phyloP scores from a whole-genome alignment of 1,140 invertebrate genomes.

The Condylostylus longicornis region DNA sequence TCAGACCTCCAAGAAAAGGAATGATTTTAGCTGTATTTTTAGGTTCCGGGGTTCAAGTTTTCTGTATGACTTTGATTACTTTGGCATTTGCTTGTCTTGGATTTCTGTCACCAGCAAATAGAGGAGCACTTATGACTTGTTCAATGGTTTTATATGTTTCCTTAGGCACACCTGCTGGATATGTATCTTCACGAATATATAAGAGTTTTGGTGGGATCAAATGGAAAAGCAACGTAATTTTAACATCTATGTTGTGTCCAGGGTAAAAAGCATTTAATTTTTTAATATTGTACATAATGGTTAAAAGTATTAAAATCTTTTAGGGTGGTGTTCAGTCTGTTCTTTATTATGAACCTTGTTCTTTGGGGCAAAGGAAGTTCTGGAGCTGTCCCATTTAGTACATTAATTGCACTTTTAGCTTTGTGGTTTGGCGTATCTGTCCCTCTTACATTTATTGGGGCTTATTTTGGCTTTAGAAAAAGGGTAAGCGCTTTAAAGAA shows the following conservation, averaged over 20 bases:
- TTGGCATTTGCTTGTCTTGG: slow-evolving; percentile 93
- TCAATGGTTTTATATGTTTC: slow-evolving; percentile 89
- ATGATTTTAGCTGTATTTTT: slow-evolving; percentile 91
- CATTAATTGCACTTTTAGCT: slow-evolving; percentile 88
- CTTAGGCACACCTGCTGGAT: slow-evolving; percentile 88
- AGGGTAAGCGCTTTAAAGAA: slow-evolving; percentile 63
- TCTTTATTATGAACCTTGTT: slow-evolving; percentile 93
- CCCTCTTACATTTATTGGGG: slow-evolving; percentile 92
- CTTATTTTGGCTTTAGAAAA: slow-evolving; percentile 96
- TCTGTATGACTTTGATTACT: slow-evolving; percentile 59
- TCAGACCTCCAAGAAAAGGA: slow-evolving; percentile 87
- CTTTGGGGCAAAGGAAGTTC: slow-evolving; percentile 90
- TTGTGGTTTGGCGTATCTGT: slow-evolving; percentile 98
- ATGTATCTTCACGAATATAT: slow-evolving; percentile 89
- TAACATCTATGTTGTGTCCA: slow-evolving; percentile 90
- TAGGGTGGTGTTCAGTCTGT: slow-evolving; percentile 86
- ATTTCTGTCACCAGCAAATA: slow-evolving; percentile 94
- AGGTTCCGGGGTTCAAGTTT: slow-evolving; percentile 88
- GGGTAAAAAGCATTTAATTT: slow-evolving; percentile 44
- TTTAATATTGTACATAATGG: slow-evolving; percentile 5
- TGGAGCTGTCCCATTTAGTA: slow-evolving; percentile 91
- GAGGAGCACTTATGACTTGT: slow-evolving; percentile 96
- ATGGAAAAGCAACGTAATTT: slow-evolving; percentile 95
- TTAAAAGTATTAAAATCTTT: slow-evolving; percentile 23
- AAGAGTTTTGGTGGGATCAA: slow-evolving; percentile 96